These are phyloP conservation scores for Rhombomys opimus DNA, from an alignment of 2,113 vertebrate species.

Conservation along the genomic window DNA sequence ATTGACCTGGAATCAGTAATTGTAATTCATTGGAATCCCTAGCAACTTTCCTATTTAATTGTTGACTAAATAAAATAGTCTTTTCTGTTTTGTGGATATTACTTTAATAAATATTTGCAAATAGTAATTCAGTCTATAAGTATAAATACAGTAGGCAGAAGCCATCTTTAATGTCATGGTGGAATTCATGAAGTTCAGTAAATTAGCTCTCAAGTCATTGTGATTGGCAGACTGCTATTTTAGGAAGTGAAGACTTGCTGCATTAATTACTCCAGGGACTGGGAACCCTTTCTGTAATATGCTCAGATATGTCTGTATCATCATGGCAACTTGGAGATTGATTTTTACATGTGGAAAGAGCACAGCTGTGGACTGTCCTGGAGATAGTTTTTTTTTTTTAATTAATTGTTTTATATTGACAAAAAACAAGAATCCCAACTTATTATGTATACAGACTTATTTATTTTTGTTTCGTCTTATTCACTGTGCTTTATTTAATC, in stretches of 20 bases:
- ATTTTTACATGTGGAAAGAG: not conserved
- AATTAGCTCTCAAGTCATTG: not conserved
- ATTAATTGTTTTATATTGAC: not conserved
- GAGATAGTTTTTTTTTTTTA: not conserved
- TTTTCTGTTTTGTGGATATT: not conserved
- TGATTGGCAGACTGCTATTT: not conserved
- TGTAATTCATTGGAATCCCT: slow-evolving; percentile 8
- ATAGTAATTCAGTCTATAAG: not conserved
- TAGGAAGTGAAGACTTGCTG: slow-evolving; percentile 15
- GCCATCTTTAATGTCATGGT: not conserved
- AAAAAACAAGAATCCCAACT: not conserved
- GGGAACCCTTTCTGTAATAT: not conserved
- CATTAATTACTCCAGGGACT: slow-evolving; percentile 19
- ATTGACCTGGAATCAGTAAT: not conserved
- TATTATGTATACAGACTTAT: not conserved
- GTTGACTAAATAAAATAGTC: not conserved
- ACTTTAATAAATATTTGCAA: slow-evolving; percentile 36
- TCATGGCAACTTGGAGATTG: not conserved
- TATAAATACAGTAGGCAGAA: not conserved
- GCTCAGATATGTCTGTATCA: not conserved
- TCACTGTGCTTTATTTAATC: no score
- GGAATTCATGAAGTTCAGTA: slow-evolving; percentile 57
- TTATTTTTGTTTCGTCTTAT: not conserved
- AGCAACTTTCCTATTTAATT: not conserved
- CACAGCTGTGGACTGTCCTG: not conserved